A percentile compares a stretch with the other conserved stretches of the same genome.
phyloP scores from a whole-genome alignment of 2,113 vertebrate genomes.

The Sylvilagus bachmani region DNA sequence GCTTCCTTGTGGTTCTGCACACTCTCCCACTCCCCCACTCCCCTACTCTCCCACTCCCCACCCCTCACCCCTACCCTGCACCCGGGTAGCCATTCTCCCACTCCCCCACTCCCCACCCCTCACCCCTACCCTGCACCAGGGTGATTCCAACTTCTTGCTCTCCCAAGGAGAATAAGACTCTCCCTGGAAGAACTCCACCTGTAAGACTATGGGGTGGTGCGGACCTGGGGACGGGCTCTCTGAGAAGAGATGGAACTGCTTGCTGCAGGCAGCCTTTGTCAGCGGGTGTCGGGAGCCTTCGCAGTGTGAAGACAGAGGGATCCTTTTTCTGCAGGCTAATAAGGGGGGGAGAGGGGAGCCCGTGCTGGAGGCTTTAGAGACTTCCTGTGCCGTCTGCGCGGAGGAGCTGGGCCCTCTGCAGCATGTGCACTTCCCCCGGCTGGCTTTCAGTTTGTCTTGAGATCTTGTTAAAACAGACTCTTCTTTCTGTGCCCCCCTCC shows the following conservation, averaged over 20 bases:
- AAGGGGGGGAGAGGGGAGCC: slow-evolving; percentile 24
- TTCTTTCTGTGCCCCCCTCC: slow-evolving; percentile 50
- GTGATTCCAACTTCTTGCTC: not conserved
- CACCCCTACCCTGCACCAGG: not conserved
- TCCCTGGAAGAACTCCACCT: not conserved
- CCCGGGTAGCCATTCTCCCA: not conserved
- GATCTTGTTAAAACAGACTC: slow-evolving; percentile 32
- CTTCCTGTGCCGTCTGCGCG: not conserved
- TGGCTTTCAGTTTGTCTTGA: slow-evolving; percentile 7
- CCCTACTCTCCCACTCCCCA: no score
- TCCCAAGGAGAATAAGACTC: slow-evolving; percentile 41
- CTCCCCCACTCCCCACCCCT: not conserved
- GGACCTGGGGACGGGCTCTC: slow-evolving; percentile 37
- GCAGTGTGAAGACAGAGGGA: not conserved
- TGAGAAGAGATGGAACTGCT: slow-evolving; percentile 40
- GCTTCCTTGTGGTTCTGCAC: not conserved
- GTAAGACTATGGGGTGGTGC: not conserved
- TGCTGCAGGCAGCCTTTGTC: slow-evolving; percentile 10
- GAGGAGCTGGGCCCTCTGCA: not conserved
- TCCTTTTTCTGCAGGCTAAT: slow-evolving; percentile 41
- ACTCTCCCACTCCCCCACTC: no score
- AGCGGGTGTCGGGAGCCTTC: slow-evolving; percentile 12
- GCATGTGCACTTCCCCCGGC: not conserved
- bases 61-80: no score
- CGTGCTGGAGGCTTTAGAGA: slow-evolving; percentile 5